These are phyloP conservation scores for Lagodon rhomboides DNA, from an alignment of 2,797 vertebrate genomes.

Conservation along the genomic window DNA sequence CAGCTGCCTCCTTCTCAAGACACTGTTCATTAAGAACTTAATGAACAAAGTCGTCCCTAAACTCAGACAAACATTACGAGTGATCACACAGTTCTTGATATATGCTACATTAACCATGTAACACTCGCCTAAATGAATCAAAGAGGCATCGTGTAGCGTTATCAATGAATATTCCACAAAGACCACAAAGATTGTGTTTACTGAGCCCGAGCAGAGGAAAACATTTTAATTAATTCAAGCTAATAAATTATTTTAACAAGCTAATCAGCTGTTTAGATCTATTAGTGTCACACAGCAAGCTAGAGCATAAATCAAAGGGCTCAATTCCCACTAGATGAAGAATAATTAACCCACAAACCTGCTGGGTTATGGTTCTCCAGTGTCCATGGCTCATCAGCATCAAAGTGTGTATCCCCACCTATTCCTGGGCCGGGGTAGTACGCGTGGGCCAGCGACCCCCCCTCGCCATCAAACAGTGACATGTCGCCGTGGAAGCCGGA, in stretches of 20 bases:
- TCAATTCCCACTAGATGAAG: not conserved
- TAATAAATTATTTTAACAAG: not conserved
- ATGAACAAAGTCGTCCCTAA: not conserved
- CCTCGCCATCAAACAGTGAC: conserved; percentile 94
- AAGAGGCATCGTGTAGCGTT: not conserved
- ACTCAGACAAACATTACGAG: not conserved
- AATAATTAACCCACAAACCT: conserved; percentile 78
- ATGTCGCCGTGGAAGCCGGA: conserved; percentile 97
- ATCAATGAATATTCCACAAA: not conserved
- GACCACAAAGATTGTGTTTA: not conserved
- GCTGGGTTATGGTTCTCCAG: conserved; percentile 89
- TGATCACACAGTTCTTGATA: not conserved
- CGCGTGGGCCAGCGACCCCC: conserved; percentile 97
- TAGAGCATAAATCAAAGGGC: not conserved
- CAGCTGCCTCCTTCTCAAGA: not conserved
- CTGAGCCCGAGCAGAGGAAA: not conserved
- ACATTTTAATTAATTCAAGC: not conserved
- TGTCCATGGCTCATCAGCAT: conserved; percentile 96
- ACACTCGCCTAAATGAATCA: not conserved
- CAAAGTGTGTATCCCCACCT: conserved; percentile 96
- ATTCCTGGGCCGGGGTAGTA: conserved; percentile 97
- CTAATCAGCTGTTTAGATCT: not conserved
- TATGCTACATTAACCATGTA: not conserved
- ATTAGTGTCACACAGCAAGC: not conserved
- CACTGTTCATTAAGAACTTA: not conserved